A percentile compares a stretch with the other conserved stretches of the same genome.
These are phyloP conservation scores for Gandaritis pyraliata DNA, from an alignment of 2,888 invertebrate species.

Conservation along the genomic window DNA sequence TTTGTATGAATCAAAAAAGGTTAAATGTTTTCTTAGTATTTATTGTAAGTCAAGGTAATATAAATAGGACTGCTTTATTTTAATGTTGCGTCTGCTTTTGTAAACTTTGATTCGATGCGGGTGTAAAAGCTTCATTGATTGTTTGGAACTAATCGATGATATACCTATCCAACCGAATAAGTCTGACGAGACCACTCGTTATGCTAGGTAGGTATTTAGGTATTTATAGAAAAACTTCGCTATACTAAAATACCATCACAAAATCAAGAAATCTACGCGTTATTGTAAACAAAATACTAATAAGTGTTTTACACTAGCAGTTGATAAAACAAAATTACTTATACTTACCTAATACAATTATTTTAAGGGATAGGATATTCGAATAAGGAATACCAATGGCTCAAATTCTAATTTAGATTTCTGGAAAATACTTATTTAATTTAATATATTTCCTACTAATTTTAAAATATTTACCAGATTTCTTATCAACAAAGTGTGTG, in stretches of 20 bases:
- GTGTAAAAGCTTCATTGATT: conserved; percentile 34
- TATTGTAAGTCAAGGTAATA: conserved; percentile 59
- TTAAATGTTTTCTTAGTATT: conserved; percentile 54
- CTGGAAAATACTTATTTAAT: no score
- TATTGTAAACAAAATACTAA: no score
- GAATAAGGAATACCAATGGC: no score
- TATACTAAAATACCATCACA: no score
- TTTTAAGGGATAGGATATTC: no score
- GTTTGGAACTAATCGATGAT: conserved; percentile 31
- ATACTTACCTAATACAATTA: no score
- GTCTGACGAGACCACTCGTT: background rate
- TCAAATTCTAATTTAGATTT: no score
- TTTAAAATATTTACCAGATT: no score
- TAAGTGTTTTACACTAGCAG: no score
- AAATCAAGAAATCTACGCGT: no score
- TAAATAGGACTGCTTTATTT: conserved; percentile 39
- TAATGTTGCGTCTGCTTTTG: conserved; percentile 34
- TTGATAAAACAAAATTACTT: no score
- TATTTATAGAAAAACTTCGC: background rate
- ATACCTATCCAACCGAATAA: conserved; percentile 9
- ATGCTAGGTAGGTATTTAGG: background rate
- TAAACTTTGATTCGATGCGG: conserved; percentile 35
- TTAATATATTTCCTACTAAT: no score
- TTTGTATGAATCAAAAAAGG: conserved; percentile 60
- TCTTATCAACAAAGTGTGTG: conserved; percentile 22